A percentile compares a stretch with the other conserved stretches of the same genome.
Conservation (phyloP, 2,113 vertebrate genomes). For the Ploceus nigricollis region DNA sequence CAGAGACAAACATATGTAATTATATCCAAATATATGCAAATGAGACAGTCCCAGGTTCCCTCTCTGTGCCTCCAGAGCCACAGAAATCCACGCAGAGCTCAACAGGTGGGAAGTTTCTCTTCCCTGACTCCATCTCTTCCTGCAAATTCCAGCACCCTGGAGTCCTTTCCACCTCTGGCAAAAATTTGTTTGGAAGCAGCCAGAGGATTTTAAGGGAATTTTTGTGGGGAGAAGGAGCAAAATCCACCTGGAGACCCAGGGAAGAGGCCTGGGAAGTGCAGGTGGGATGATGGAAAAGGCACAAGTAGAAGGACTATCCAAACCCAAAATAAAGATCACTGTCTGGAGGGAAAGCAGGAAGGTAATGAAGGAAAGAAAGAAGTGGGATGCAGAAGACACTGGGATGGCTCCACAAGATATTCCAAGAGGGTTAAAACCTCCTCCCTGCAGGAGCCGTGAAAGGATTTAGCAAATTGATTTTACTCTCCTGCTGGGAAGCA, state of each 20-base stretch:
- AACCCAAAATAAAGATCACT: neutral
- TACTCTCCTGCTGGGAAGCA: neutral
- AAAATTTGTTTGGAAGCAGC: neutral
- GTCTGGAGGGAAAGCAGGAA: neutral
- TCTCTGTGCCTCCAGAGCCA: neutral
- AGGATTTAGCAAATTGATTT: neutral
- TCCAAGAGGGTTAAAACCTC: neutral
- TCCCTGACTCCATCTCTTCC: neutral
- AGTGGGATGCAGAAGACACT: neutral
- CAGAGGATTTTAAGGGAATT: neutral
- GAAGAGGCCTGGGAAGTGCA: neutral
- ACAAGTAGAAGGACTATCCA: neutral
- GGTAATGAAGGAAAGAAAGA: neutral
- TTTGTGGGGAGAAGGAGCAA: neutral
- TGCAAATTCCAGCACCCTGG: neutral
- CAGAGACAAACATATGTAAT: neutral
- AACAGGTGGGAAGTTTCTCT: neutral
- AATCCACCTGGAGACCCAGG: neutral
- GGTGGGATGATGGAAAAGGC: neutral
- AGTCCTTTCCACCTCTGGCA: neutral
- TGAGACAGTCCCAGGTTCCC: neutral
- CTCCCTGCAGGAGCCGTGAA: neutral
- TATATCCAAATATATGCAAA: neutral
- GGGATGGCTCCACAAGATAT: neutral
- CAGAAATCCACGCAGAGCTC: neutral